These are phyloP conservation scores for Eugnorisma glareosa DNA, from an alignment of 2,888 invertebrate genomes.

Conservation along the genomic window DNA sequence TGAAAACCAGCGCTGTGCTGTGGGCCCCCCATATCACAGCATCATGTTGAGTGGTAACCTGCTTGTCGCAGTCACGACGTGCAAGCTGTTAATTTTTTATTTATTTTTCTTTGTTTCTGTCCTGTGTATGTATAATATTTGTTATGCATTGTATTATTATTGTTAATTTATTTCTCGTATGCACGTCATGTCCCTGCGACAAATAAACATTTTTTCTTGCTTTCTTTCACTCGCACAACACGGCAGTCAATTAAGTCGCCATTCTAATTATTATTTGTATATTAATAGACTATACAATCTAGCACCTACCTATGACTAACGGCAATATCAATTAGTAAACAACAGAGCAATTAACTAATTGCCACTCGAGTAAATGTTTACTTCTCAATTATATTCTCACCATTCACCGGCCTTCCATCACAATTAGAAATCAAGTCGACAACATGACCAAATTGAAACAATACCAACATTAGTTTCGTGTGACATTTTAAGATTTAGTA, in stretches of 20 bases:
- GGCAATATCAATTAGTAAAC: slow-evolving; percentile 46
- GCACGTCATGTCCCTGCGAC: no score
- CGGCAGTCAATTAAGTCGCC: background rate
- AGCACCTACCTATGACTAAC: slow-evolving; percentile 27
- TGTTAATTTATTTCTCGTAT: no score
- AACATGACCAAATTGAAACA: slow-evolving; percentile 29
- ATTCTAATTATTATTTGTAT: background rate
- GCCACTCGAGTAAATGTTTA: slow-evolving; percentile 37
- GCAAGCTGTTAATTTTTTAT: no score
- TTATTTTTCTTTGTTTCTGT: no score
- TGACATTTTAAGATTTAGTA: slow-evolving; percentile 22
- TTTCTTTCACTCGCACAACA: no score
- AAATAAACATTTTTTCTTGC: no score
- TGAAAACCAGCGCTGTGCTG: no score
- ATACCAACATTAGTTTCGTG: slow-evolving; percentile 16
- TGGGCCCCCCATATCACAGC: no score
- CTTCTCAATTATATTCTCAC: slow-evolving; percentile 43
- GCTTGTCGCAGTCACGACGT: no score
- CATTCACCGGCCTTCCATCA: slow-evolving; percentile 15
- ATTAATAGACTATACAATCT: slow-evolving; percentile 9
- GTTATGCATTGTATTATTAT: no score
- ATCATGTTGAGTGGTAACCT: no score
- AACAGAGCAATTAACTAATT: slow-evolving; percentile 44
- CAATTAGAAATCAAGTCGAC: slow-evolving; percentile 29
- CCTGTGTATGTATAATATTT: no score